Evolutionary conservation across 2,113 vertebrate genomes (phyloP).

Genomic region (Hipposideros armiger): DNA sequence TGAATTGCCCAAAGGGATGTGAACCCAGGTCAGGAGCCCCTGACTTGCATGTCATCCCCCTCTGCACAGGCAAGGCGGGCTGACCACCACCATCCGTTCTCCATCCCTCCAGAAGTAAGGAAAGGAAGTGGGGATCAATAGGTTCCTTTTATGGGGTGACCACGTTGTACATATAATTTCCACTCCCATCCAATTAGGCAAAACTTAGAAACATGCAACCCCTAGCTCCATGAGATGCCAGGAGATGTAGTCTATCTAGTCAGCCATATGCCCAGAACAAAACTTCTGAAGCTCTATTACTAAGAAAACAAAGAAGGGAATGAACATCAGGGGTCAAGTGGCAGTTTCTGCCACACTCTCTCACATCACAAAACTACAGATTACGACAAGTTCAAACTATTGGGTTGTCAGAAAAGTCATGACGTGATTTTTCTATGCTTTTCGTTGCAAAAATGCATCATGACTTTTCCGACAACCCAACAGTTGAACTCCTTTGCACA

Average conservation of each 20-base stretch:
- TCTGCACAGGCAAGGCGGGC: background rate
- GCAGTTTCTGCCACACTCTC: background rate
- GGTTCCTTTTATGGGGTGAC: background rate
- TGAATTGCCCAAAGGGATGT: background rate
- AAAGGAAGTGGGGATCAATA: no score
- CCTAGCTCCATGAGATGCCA: background rate
- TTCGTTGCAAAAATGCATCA: no score
- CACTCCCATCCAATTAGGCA: no score
- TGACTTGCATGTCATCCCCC: rapidly evolving
- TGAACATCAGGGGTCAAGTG: background rate
- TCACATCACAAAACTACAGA: background rate
- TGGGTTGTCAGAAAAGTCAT: no score
- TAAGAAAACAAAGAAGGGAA: background rate
- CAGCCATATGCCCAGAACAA: background rate
- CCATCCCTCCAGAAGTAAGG: background rate
- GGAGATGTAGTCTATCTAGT: background rate
- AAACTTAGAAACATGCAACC: background rate
- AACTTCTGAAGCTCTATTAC: background rate
- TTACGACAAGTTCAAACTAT: background rate
- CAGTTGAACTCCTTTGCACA: background rate
- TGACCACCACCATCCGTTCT: background rate
- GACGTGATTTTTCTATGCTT: no score
- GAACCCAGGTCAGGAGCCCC: background rate
- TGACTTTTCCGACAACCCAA: no score
- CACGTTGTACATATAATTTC: background rate